A percentile compares a stretch with the other conserved stretches of the same genome.
Evolutionary conservation across 1,140 invertebrate species (phyloP).

Genomic region (Gryon sp.): DNA sequence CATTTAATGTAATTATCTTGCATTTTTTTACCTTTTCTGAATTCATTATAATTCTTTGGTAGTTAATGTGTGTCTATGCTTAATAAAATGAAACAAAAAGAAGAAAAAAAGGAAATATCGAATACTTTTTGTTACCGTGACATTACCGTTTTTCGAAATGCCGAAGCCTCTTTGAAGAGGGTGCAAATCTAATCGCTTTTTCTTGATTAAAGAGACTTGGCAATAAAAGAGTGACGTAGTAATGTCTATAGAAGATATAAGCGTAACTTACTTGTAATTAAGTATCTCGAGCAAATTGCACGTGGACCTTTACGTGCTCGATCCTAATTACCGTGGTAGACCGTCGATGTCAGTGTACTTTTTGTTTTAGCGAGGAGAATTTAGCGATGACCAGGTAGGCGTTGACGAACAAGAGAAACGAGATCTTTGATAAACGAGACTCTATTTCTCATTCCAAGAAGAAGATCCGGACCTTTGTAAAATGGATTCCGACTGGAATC

Average conservation of each 20-base stretch:
- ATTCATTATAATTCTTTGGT: too few species aligned
- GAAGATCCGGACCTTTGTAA: constrained; percentile 63
- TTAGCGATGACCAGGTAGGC: constrained; percentile 61
- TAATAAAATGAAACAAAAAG: too few species aligned
- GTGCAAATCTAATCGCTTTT: constrained; percentile 73
- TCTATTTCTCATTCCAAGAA: constrained; percentile 73
- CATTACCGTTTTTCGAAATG: too few species aligned
- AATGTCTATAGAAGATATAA: constrained; percentile 32
- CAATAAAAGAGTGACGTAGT: constrained; percentile 35
- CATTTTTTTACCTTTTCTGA: too few species aligned
- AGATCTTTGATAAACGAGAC: constrained; percentile 76
- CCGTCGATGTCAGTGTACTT: constrained; percentile 67
- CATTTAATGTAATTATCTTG: too few species aligned
- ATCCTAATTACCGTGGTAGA: constrained; percentile 71
- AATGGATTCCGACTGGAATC: constrained; percentile 62
- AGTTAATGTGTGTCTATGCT: too few species aligned
- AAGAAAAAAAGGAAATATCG: too few species aligned
- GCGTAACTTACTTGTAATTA: constrained; percentile 70
- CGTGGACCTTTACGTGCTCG: constrained; percentile 63
- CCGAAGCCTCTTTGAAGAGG: too few species aligned
- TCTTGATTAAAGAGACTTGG: constrained; percentile 67
- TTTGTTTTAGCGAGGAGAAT: constrained; percentile 60
- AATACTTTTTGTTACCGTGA: too few species aligned
- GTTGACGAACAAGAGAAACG: constrained; percentile 57
- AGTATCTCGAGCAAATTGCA: constrained; percentile 65